Evolutionary conservation across 2,888 invertebrate genomes (phyloP), one percentile per base, ranked within the genome.

Genomic region (Erebia aethiops): DNA sequence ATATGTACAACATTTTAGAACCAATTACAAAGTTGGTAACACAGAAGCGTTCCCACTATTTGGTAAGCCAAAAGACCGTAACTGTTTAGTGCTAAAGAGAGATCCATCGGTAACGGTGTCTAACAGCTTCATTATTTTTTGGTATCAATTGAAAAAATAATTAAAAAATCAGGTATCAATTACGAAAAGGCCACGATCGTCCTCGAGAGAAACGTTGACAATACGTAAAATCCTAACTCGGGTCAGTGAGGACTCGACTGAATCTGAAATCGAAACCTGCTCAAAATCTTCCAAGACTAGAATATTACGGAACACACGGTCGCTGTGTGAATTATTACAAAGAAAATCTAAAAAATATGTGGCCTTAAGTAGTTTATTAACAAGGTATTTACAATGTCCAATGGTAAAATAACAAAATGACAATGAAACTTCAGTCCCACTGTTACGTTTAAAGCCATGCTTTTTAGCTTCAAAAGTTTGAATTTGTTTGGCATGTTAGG

Each of bases 71-170:
- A 85, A 82, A 84, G 82, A 82, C 80, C 80, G 77, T 80, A 84
- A 86, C 84, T 85, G 86, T 84, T 82, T 83, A 87, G 86, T 83
- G 85, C 87, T 89, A 85, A 82, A 77, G 85, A 89, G 92, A 93
- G 92, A 93, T 93, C 92, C 91, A 91, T 92, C 92, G 92, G 92
- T 93, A 93, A 92, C 92, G 84, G 90, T 85, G 82, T 89, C 84
- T 87, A 89, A 88, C 88, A 91, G 90, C 91, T 86, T 90, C 89
- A 85, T 90, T 83, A 87, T 89, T 86, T 91, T 92, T 92, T 91
- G 92, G 91, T 92, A 92, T 92, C 91, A 88, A 91, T 91, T 91
- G 90, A 90, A 90, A 86, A 84, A 87, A 87, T 87, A 87, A 81
- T 83, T 81, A 79, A 79, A 77, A 85, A 84, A 89, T 91, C 91